Conservation (phyloP, 53 echinoderm and acorn worm species). For the Zoroaster sp. region DNA sequence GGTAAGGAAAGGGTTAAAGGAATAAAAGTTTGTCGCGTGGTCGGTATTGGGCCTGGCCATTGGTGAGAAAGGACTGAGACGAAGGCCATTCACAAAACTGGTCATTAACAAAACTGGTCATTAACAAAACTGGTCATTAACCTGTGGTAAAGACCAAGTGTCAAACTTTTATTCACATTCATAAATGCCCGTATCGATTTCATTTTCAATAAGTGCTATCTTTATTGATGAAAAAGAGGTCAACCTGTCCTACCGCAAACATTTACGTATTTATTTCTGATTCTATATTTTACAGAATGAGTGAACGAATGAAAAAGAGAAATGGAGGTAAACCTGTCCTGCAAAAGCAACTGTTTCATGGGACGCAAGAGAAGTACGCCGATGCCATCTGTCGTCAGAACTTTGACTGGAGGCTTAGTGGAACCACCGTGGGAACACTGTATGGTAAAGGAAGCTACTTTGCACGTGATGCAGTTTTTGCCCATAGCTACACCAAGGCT, state of each 20-base stretch:
- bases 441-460: constrained; percentile 67
- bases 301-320: not conserved
- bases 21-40: too few relatives aligned
- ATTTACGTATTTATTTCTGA: not conserved
- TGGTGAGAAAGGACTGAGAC: not conserved
- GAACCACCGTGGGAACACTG: constrained; percentile 36
- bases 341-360: constrained; percentile 55
- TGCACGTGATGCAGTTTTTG: constrained; percentile 25
- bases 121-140: too few relatives aligned
- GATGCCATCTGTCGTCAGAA: constrained; percentile 61
- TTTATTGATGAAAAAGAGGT: not conserved
- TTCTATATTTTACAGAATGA: not conserved
- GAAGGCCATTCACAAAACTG: too few relatives aligned
- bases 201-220: not conserved
- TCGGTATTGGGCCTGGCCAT: not conserved
- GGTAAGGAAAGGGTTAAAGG: too few relatives aligned
- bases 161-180: too few relatives aligned
- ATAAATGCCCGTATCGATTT: too few relatives aligned
- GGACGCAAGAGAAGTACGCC: constrained; percentile 8
- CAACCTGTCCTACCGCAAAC: not conserved
- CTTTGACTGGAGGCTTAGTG: constrained; percentile 64
- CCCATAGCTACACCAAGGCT: constrained; percentile 13
- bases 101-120: too few relatives aligned
- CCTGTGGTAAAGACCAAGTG: too few relatives aligned
- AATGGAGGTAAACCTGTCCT: not conserved